These are phyloP conservation scores for Agrypnia vestita DNA, from an alignment of 1,140 invertebrate genomes.

Conservation along the genomic window DNA sequence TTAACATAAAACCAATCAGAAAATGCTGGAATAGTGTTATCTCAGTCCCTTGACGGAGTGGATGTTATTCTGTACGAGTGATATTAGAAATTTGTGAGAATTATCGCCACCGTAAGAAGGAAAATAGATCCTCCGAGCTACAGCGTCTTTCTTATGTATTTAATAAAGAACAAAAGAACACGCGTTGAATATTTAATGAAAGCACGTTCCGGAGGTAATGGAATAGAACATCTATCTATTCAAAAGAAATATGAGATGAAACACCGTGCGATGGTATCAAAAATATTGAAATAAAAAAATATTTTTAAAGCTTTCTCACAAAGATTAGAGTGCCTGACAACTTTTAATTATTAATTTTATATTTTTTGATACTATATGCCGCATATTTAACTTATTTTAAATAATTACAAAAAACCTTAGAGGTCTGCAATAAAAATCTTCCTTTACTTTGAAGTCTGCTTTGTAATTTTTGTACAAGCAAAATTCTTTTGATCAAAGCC, in stretches of 20 bases:
- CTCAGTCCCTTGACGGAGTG: neutral
- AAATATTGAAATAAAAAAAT: no score
- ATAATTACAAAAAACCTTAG: no score
- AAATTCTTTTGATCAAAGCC: no score
- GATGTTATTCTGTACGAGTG: conserved; percentile 25
- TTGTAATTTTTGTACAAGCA: no score
- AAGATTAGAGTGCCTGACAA: no score
- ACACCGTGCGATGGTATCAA: neutral
- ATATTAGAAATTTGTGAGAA: conserved; percentile 21
- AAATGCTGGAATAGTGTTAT: conserved; percentile 28
- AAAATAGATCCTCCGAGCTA: neutral
- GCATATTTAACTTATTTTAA: no score
- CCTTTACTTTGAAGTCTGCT: no score
- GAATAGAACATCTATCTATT: neutral
- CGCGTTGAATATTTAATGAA: conserved; percentile 2
- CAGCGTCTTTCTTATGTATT: neutral
- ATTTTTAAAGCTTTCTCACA: no score
- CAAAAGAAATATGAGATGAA: neutral
- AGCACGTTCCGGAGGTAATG: neutral
- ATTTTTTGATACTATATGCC: no score
- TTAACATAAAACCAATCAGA: conserved; percentile 57
- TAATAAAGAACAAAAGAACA: conserved; percentile 9
- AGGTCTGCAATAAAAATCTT: no score
- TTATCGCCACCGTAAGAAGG: neutral
- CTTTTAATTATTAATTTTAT: no score